These are phyloP conservation scores for Columba janthina DNA, from an alignment of 2,113 vertebrate genomes.

Conservation along the genomic window DNA sequence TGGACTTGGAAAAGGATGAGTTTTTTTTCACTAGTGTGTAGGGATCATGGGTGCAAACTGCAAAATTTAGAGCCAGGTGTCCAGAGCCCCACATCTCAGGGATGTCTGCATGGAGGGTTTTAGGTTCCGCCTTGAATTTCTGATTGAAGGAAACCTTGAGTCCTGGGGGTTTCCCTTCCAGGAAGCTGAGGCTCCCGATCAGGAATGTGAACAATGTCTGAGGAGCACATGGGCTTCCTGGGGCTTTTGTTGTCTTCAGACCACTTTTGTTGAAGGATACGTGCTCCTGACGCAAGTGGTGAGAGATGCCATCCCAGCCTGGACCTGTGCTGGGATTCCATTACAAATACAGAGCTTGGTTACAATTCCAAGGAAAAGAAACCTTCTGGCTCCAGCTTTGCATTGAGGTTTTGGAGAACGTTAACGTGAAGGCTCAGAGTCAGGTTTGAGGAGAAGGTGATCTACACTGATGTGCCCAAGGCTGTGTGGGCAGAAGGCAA, in stretches of 20 bases:
- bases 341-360: not conserved
- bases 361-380: not conserved
- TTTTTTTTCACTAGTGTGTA: not conserved
- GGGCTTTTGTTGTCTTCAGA: not conserved
- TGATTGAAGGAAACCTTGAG: not conserved
- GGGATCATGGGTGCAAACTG: not conserved
- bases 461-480: not conserved
- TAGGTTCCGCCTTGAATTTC: not conserved
- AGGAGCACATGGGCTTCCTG: not conserved
- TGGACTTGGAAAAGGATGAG: not conserved
- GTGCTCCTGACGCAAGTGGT: not conserved
- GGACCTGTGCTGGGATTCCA: not conserved
- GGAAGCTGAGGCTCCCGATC: not conserved
- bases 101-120: not conserved
- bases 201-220: not conserved
- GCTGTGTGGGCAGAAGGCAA: not conserved
- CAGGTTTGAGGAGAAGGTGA: not conserved
- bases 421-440: not conserved
- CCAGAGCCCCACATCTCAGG: not conserved
- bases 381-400: not conserved
- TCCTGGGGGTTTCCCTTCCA: not conserved
- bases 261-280: not conserved
- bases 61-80: not conserved
- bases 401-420: not conserved
- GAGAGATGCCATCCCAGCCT: not conserved